Evolutionary conservation across 30 jellyfish, hydroid and myxozoan species (phyloP).

Genomic region (Hydra vulgaris): DNA sequence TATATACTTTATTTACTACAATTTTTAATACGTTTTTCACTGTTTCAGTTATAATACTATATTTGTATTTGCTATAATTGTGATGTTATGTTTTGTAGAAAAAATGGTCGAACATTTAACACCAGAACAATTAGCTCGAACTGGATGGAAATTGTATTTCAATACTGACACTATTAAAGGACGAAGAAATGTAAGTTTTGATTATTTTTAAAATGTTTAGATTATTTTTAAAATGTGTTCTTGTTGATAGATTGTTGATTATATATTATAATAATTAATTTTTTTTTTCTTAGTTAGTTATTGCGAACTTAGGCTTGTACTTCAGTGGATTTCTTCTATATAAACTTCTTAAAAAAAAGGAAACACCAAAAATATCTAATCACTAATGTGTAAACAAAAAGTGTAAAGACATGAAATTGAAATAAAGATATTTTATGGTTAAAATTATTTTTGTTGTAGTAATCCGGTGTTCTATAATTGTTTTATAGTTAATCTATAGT

Average conservation of each 20-base stretch:
- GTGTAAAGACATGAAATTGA: neutral
- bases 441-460: neutral
- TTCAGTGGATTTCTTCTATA: slow-evolving; percentile 16
- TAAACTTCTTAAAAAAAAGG: slow-evolving; percentile 6
- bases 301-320: slow-evolving; percentile 12
- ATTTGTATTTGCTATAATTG: no score
- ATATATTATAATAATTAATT: no score
- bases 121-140: slow-evolving; percentile 37
- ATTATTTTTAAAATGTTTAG: no score
- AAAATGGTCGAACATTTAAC: slow-evolving; percentile 35
- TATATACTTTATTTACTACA: no score
- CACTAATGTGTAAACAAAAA: neutral
- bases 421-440: neutral
- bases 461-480: no score
- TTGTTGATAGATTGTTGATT: neutral
- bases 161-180: slow-evolving; percentile 74
- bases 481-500: no score
- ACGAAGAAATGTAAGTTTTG: slow-evolving; percentile 70
- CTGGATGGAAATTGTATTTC: slow-evolving; percentile 81
- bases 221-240: neutral
- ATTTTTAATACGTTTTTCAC: no score
- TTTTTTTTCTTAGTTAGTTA: slow-evolving; percentile 12
- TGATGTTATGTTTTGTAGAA: neutral
- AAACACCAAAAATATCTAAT: neutral
- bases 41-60: no score